Evolutionary conservation across 2,797 vertebrate genomes (phyloP).

Genomic region (Lutjanus argentimaculatus): DNA sequence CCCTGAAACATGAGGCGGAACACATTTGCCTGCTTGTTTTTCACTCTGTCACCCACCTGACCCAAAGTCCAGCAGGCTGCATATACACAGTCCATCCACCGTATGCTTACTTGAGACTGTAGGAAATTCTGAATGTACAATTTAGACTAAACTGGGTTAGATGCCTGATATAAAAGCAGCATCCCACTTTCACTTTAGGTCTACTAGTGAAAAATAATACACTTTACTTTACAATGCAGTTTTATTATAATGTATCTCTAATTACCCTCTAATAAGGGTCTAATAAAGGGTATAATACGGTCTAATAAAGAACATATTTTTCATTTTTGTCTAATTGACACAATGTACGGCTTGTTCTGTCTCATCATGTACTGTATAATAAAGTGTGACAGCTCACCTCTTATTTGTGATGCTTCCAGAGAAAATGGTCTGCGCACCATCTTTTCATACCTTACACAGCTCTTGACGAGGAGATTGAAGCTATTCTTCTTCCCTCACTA

Average conservation of each 20-base stretch:
- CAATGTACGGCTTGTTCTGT: too few species aligned
- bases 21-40: slow-evolving; percentile 45
- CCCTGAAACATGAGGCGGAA: slow-evolving; percentile 42
- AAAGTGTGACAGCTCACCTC: not conserved
- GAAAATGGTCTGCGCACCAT: slow-evolving; percentile 6
- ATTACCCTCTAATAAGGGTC: too few species aligned
- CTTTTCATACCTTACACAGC: slow-evolving; percentile 55
- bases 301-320: too few species aligned
- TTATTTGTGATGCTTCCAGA: slow-evolving; percentile 47
- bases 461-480: slow-evolving; percentile 57
- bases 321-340: too few species aligned
- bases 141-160: slow-evolving; percentile 24
- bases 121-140: slow-evolving; percentile 35
- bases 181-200: too few species aligned
- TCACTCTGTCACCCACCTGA: slow-evolving; percentile 47
- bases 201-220: too few species aligned
- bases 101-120: slow-evolving; percentile 25
- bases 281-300: too few species aligned
- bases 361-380: too few species aligned
- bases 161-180: slow-evolving; percentile 39
- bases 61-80: slow-evolving; percentile 31
- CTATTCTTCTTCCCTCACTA: slow-evolving; percentile 52
- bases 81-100: slow-evolving; percentile 4
- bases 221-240: too few species aligned
- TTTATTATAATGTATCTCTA: too few species aligned